Evolutionary conservation across 2,888 invertebrate genomes (phyloP).

Genomic region (Monochamus alternatus): DNA sequence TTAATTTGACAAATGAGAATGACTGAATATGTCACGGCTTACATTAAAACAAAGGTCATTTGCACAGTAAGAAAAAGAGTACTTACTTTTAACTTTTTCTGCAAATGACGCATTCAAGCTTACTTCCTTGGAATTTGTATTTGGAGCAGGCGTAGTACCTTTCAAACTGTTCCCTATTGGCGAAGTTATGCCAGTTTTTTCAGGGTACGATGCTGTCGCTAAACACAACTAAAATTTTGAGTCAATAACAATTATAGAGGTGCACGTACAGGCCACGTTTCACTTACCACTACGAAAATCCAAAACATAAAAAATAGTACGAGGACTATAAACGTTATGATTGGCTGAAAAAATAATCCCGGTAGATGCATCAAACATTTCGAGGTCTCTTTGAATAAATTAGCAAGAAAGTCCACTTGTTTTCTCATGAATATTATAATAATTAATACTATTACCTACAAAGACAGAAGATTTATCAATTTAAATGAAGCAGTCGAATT

Average conservation of each 20-base stretch:
- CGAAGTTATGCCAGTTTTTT: slow-evolving; percentile 58
- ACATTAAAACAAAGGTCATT: no score
- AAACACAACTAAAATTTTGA: slow-evolving; percentile 76
- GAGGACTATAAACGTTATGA: slow-evolving; percentile 86
- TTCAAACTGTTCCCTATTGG: slow-evolving; percentile 34
- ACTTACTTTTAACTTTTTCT: slow-evolving; percentile 59
- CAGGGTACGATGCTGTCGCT: slow-evolving; percentile 85
- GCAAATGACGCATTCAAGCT: slow-evolving; percentile 54
- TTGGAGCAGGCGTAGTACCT: slow-evolving; percentile 23
- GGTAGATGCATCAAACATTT: slow-evolving; percentile 90
- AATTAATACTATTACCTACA: slow-evolving; percentile 81
- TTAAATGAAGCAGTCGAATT: not conserved
- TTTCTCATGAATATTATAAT: slow-evolving; percentile 85
- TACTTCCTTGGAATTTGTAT: slow-evolving; percentile 42
- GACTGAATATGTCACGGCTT: no score
- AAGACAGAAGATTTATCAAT: slow-evolving; percentile 50
- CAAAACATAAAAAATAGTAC: slow-evolving; percentile 88
- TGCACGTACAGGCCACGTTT: not conserved
- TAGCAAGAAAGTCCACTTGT: slow-evolving; percentile 86
- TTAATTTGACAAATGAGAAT: no score
- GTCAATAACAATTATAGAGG: not conserved
- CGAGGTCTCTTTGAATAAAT: slow-evolving; percentile 92
- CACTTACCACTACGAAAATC: slow-evolving; percentile 86
- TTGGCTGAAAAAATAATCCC: slow-evolving; percentile 86
- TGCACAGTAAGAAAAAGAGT: not conserved